Percentiles rank a stretch among this genome's conserved stretches.
Conservation (phyloP, 2,888 invertebrate species). For the Calameuta idolon region DNA sequence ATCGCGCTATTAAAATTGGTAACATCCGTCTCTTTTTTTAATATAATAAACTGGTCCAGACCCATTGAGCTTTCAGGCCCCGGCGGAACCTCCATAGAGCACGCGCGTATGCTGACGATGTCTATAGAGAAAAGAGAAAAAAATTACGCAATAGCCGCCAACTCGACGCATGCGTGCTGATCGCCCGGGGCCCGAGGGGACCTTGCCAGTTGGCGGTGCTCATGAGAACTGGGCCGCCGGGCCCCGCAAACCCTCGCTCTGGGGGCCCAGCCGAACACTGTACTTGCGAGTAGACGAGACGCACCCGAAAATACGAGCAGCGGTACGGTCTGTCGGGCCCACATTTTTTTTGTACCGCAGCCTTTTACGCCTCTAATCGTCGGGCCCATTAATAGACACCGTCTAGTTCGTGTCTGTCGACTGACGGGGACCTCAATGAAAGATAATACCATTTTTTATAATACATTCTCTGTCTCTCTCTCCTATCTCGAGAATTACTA, state of each 20-base stretch:
- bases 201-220: slow-evolving; percentile 60
- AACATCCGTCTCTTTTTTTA: not conserved
- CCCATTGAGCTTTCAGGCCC: not conserved
- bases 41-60: not conserved
- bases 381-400: not conserved
- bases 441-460: not conserved
- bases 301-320: not conserved
- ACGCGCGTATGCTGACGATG: slow-evolving; percentile 6
- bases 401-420: slow-evolving; percentile 6
- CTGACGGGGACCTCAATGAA: not conserved
- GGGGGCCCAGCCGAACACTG: not conserved
- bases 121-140: slow-evolving; percentile 26
- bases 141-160: slow-evolving; percentile 51
- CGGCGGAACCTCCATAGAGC: slow-evolving; percentile 16
- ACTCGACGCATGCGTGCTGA: slow-evolving; percentile 47
- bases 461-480: not conserved
- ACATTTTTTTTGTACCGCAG: slow-evolving; percentile 32
- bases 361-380: slow-evolving; percentile 2
- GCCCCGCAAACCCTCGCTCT: slow-evolving; percentile 32
- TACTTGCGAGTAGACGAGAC: not conserved
- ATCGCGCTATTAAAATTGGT: not conserved
- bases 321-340: slow-evolving; percentile 37
- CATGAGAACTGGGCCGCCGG: slow-evolving; percentile 64
- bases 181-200: slow-evolving; percentile 57
- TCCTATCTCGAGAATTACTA: not conserved